Evolutionary conservation across 2,888 invertebrate species (phyloP), one percentile per base, ranked within the genome.

Genomic region (Trachelus stipa): DNA sequence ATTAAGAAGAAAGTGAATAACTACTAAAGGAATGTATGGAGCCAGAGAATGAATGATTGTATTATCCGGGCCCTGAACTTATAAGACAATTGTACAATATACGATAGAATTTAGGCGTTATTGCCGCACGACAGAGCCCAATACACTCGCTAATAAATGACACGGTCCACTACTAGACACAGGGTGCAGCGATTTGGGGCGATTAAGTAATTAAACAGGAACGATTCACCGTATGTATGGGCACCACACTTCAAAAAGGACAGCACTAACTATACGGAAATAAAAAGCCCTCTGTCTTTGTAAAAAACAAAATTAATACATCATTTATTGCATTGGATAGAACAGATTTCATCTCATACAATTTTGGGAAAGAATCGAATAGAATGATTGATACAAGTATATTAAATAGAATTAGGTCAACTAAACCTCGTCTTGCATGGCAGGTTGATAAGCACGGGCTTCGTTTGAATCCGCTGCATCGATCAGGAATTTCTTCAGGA

Each of bases 401-500:
- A 56, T 40, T 40, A 15, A 6, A 9, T 56, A 56, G 2, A 56
- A 56, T 56, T 23, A 56, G 56, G 23, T 23, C 15, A 56, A 80
- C 87, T 87, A 93, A 77, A 93, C 93, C 85, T 94, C 93, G 80
- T 92, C 89, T 84, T 93, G 93, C 90, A 93, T 89, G 2, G 94
- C 92, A 34, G 94, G 93, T 84, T 93, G 93, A 84, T 94, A 94
- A 3, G 87, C 82, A 73, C 34, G 93, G 90, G 84, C 92, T 92
- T 93, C 87, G 71, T 92, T 88, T 34, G 92, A 92, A 73, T 92
- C 91, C 84, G 93, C 91, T 56, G 92, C 91, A 83, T 94, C 92
- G 30, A 96, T 91, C 31, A 96, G 94, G 3, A 94, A 87, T 90
- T 95, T 96, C 83, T 95, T 94, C 93, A 96, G 93, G 15, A 94